phyloP scores from a whole-genome alignment of 2,797 vertebrate species.

The Diplodus puntazzo region DNA sequence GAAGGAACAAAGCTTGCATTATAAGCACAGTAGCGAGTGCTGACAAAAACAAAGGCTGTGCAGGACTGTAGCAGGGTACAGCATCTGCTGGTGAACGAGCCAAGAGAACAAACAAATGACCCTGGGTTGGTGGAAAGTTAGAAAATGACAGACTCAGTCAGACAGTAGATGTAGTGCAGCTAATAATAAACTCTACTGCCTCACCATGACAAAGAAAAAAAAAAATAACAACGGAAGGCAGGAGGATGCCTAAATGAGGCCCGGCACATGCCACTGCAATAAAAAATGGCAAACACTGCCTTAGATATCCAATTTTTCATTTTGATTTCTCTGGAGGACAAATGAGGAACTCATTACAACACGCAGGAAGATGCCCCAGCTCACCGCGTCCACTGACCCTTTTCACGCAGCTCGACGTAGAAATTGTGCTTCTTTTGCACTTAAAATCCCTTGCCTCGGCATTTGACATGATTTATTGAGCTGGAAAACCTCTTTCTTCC shows the following conservation, averaged over 20 bases:
- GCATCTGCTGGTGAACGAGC: constrained; percentile 59
- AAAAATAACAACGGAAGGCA: constrained; percentile 35
- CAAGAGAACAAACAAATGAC: constrained; percentile 72
- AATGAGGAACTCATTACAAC: constrained; percentile 76
- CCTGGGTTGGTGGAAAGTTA: constrained; percentile 60
- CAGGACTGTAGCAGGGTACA: constrained; percentile 49
- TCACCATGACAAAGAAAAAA: constrained; percentile 55
- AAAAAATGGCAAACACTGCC: constrained; percentile 76
- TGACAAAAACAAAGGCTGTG: constrained; percentile 58
- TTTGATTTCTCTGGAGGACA: constrained; percentile 80
- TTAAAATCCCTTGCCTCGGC: constrained; percentile 71
- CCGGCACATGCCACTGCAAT: constrained; percentile 72
- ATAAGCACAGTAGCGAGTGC: constrained; percentile 50
- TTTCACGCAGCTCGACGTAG: constrained; percentile 52
- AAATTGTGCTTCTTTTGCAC: constrained; percentile 81
- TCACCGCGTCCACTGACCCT: constrained; percentile 65
- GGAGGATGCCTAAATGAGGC: constrained; percentile 61
- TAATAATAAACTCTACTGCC: constrained; percentile 72
- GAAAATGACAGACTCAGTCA: constrained; percentile 66
- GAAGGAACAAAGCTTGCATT: constrained; percentile 68
- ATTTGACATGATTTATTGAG: constrained; percentile 80
- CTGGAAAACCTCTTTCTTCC: constrained; percentile 71
- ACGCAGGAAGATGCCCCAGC: constrained; percentile 54
- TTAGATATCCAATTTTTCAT: constrained; percentile 73
- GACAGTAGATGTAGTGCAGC: constrained; percentile 60